A percentile compares a stretch with the other conserved stretches of the same genome.
Conservation (phyloP, 2,888 invertebrate species). For the Drosophila lacicola region DNA sequence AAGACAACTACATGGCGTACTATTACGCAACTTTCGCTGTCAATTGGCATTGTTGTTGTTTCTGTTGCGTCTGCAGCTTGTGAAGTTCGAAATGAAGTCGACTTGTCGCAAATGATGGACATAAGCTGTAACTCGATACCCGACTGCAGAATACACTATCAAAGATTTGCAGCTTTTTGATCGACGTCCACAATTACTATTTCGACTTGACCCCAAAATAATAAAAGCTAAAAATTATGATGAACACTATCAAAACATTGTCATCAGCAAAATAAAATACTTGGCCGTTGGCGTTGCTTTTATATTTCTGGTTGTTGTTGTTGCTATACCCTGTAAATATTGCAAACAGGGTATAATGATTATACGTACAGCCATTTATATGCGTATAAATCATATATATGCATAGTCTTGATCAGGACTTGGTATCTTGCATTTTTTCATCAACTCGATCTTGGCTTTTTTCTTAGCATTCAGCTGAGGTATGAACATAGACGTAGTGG, state of each 20-base stretch:
- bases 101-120: constrained; percentile 19
- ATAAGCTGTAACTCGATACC: neutral
- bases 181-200: constrained; percentile 4
- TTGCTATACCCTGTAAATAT: neutral
- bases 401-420: too few relatives aligned
- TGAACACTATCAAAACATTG: constrained; percentile 62
- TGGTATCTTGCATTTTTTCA: too few relatives aligned
- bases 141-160: constrained; percentile 23
- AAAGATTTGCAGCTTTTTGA: constrained; percentile 5
- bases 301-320: constrained; percentile 46
- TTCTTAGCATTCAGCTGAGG: too few relatives aligned
- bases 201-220: constrained; percentile 49
- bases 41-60: constrained; percentile 6
- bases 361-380: too few relatives aligned
- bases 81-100: constrained; percentile 8
- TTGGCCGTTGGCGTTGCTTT: constrained; percentile 56
- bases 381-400: too few relatives aligned
- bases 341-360: neutral
- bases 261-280: constrained; percentile 49
- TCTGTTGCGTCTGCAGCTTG: constrained; percentile 12
- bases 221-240: constrained; percentile 40
- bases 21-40: constrained; percentile 72
- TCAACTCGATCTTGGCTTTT: too few relatives aligned
- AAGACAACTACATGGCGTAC: constrained; percentile 18
- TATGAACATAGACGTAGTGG: too few relatives aligned